Conservation (phyloP, 2,797 vertebrate genomes). For the Onychomys leucogaster region DNA sequence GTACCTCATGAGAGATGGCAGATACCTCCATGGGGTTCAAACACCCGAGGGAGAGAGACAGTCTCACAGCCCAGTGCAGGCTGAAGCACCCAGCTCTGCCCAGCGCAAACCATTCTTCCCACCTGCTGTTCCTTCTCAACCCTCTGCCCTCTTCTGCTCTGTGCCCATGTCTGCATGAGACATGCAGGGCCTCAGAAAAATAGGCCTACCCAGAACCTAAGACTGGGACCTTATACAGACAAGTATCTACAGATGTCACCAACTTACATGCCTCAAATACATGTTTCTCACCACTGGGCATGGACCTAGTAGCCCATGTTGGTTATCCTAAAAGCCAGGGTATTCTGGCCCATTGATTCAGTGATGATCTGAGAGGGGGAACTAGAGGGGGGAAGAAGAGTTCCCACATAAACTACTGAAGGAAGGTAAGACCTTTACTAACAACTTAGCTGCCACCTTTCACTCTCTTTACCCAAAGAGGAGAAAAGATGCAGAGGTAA, state of each 20-base stretch:
- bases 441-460: background rate
- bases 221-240: background rate
- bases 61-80: background rate
- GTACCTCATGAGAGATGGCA: background rate
- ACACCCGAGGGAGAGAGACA: background rate
- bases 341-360: accelerated
- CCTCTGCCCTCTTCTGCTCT: background rate
- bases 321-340: background rate
- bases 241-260: background rate
- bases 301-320: background rate
- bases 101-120: background rate
- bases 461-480: background rate
- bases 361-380: background rate
- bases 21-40: background rate
- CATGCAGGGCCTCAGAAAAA: background rate
- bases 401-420: accelerated
- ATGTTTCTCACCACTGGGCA: background rate
- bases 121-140: background rate
- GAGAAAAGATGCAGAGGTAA: background rate
- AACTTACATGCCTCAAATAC: background rate
- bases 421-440: accelerated
- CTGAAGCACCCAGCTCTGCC: background rate
- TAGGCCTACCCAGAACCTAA: background rate
- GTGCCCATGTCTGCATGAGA: background rate
- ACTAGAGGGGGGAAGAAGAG: background rate